These are phyloP conservation scores for Pollimyrus isidori DNA, from an alignment of 2,113 vertebrate species.

Conservation along the genomic window DNA sequence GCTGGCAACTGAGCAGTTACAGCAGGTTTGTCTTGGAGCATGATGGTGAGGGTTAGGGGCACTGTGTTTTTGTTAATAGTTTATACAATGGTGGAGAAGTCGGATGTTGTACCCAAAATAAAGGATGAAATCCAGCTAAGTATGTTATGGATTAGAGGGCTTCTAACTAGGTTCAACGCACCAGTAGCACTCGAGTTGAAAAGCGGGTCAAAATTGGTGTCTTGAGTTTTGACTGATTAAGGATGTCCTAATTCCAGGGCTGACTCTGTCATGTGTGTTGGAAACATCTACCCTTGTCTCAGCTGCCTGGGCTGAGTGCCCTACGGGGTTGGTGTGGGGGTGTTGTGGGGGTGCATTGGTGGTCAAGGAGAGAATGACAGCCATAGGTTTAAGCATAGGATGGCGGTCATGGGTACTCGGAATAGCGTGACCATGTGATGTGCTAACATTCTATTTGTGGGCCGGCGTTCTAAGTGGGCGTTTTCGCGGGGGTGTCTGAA, in stretches of 20 bases:
- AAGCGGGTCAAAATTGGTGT: neutral
- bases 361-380: conserved; percentile 15
- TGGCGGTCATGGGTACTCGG: conserved; percentile 35
- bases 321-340: neutral
- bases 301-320: neutral
- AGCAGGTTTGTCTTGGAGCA: neutral
- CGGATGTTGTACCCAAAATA: neutral
- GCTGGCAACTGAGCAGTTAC: neutral
- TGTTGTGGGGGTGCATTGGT: neutral
- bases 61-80: neutral
- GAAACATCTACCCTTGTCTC: neutral
- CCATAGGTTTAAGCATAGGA: neutral
- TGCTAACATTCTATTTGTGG: conserved; percentile 56
- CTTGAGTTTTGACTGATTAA: neutral
- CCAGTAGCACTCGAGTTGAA: neutral
- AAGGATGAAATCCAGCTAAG: neutral
- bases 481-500: conserved; percentile 17
- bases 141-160: neutral
- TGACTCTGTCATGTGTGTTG: neutral
- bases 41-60: neutral
- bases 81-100: neutral
- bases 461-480: conserved; percentile 18
- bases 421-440: conserved; percentile 62
- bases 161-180: neutral
- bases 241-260: neutral